Evolutionary conservation across 2,888 invertebrate genomes (phyloP).

Genomic region (Stenolophus ochropezus): DNA sequence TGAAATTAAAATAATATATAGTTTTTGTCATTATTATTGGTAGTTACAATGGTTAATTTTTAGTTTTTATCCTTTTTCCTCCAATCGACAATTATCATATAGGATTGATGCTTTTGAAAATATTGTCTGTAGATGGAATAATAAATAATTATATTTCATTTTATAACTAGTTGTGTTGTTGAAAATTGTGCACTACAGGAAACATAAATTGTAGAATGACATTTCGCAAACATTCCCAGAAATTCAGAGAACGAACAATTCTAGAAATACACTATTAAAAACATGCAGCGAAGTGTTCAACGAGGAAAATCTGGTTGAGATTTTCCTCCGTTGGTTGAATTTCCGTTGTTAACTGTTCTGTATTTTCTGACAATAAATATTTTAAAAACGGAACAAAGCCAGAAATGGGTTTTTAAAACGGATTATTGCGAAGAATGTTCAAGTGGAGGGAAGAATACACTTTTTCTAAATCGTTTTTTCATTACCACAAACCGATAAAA

Average conservation of each 20-base stretch:
- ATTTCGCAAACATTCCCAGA: neutral
- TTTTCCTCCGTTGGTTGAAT: neutral
- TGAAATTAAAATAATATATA: too few relatives aligned
- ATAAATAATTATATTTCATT: too few relatives aligned
- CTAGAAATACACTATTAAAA: neutral
- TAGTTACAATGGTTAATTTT: too few relatives aligned
- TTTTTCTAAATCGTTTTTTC: conserved; percentile 50
- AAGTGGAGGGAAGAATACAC: conserved; percentile 19
- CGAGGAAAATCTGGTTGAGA: conserved; percentile 14
- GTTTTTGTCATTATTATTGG: too few relatives aligned
- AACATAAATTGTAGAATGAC: neutral
- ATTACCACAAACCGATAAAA: conserved; percentile 51
- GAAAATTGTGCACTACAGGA: too few relatives aligned
- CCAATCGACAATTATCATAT: too few relatives aligned
- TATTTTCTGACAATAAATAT: conserved; percentile 42
- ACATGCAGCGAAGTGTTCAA: conserved; percentile 9
- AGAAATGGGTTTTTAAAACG: conserved; percentile 41
- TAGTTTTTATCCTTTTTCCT: too few relatives aligned
- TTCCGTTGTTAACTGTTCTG: conserved; percentile 39
- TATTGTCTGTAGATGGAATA: too few relatives aligned
- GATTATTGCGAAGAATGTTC: conserved; percentile 36
- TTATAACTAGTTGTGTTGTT: too few relatives aligned
- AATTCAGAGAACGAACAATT: conserved; percentile 1
- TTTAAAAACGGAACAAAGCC: conserved; percentile 20
- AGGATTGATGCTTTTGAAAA: too few relatives aligned